Base-by-base conservation (phyloP, 2,113 vertebrate species). In the Grammomys dolichurus region DNA sequence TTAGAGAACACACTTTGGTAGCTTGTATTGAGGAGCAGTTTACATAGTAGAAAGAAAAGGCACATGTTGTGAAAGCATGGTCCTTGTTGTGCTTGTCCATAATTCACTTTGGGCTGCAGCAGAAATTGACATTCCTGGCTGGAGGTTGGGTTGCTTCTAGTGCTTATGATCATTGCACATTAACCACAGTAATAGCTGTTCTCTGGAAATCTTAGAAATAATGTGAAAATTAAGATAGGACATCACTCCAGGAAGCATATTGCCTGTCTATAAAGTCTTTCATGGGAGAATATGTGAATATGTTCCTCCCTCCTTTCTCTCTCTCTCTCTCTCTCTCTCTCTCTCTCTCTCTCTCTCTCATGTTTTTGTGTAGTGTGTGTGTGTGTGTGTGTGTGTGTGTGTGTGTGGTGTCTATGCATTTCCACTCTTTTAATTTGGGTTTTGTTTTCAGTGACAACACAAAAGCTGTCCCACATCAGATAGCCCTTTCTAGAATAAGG, bases 111-210 rank as follows among this genome's bases (percentile, higher is more conserved):
- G 11, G 20, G 63, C 31, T 48, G 26, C 36, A 31, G 16, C 14
- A 31, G 7, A 40, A 40, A 60, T 12, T 5, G 5, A 16, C 3
- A 5, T 70, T 13, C 26, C 33, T 14, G 33, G 3, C 67, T 60
- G 12, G 3, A 14, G 4, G 2, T 11, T 43, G 48, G 26, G 56
- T 11, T 60, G 2, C 7, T 40, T 9, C 1, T 65, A 9, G 16
- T 7, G 8, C 8, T 26, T 58, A 7, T 20, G 65, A 70, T 80
- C 31, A 69, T 75, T 78, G 33, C 19, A 24, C n/a, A 26, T 31
- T 43, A 75, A 63, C 14, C 10, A 12, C 9, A 26, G 1, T 56
- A 31, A 11, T 2, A 43, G 10, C 26, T 56, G 24, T 19, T 4
- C 12, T 87, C 56, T 48, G 0, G 17, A 75, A 33, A 19, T 12